phyloP scores from a whole-genome alignment of 2,113 vertebrate genomes.

The Tonatia bakeri region DNA sequence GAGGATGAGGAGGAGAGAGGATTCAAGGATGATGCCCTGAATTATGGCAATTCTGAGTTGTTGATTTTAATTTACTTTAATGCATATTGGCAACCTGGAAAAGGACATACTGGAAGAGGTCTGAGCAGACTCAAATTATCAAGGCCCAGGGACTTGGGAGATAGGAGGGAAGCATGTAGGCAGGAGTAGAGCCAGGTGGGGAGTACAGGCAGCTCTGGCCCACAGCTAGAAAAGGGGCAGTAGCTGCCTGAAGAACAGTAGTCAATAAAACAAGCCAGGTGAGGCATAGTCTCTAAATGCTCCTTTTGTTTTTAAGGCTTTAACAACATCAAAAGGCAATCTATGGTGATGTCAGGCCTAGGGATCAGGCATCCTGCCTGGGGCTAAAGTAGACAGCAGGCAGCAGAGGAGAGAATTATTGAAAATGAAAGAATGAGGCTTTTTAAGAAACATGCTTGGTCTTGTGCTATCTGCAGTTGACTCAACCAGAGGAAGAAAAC shows the following conservation, averaged over 20 bases:
- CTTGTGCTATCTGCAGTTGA: conserved; percentile 30
- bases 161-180: neutral
- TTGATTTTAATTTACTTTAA: neutral
- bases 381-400: neutral
- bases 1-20: neutral
- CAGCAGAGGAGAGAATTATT: neutral
- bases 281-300: neutral
- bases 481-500: neutral
- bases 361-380: neutral
- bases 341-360: neutral
- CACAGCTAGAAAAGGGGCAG: neutral
- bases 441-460: conserved; percentile 22
- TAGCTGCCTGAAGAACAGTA: neutral
- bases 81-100: neutral
- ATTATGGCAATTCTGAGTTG: neutral
- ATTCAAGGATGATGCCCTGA: neutral
- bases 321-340: conserved; percentile 22
- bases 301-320: conserved; percentile 9
- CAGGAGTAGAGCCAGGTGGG: neutral
- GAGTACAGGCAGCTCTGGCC: neutral
- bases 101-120: neutral
- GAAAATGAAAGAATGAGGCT: conserved; percentile 10
- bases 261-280: neutral
- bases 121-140: neutral
- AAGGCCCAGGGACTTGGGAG: neutral